Percentiles rank a stretch among this genome's conserved stretches.
These are phyloP conservation scores for Cebus imitator DNA, from an alignment of 2,113 vertebrate species.

Conservation along the genomic window DNA sequence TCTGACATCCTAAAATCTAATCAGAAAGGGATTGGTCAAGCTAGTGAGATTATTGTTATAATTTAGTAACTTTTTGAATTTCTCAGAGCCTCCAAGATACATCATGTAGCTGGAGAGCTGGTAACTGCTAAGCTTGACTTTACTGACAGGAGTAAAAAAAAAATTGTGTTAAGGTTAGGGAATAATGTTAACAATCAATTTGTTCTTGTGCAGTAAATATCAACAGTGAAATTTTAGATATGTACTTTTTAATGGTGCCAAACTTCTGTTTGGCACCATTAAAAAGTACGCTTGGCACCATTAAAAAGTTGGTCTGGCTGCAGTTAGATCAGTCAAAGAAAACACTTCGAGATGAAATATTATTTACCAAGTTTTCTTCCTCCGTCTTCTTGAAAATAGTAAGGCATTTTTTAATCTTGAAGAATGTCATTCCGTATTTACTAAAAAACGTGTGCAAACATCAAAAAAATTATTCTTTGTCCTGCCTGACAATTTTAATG, in stretches of 20 bases:
- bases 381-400: slow-evolving; percentile 9
- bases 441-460: not conserved
- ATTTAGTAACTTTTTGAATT: not conserved
- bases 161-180: not conserved
- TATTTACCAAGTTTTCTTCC: not conserved
- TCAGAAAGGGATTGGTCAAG: not conserved
- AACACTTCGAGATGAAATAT: not conserved
- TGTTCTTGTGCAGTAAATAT: not conserved
- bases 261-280: not conserved
- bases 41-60: not conserved
- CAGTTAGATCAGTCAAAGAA: not conserved
- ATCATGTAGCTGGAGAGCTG: not conserved
- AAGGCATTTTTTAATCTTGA: not conserved
- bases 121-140: not conserved
- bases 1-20: not conserved
- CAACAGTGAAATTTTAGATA: not conserved
- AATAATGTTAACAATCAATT: not conserved
- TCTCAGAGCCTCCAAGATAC: not conserved
- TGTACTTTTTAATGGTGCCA: not conserved
- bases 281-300: no score
- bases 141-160: not conserved
- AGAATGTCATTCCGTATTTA: not conserved
- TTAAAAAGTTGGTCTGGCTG: not conserved
- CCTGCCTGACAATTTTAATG: not conserved
- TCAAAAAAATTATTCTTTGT: not conserved